Conservation (phyloP, 1,140 invertebrate genomes). For the Sarcophaga peregrina region DNA sequence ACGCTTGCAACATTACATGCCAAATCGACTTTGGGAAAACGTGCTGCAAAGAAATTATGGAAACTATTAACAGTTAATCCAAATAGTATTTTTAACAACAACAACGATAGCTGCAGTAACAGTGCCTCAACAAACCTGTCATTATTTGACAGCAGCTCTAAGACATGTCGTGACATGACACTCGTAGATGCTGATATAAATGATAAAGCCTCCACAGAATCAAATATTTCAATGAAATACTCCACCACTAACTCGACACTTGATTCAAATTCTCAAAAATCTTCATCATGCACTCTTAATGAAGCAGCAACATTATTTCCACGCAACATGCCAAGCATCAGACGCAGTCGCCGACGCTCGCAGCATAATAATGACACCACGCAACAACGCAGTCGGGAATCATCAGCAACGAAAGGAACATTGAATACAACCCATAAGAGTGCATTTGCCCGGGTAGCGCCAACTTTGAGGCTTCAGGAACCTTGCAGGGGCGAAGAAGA, state of each 20-base stretch:
- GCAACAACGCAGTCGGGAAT: constrained; percentile 32
- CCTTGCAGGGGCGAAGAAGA: constrained; percentile 26
- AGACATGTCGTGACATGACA: constrained; percentile 36
- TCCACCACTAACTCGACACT: constrained; percentile 33
- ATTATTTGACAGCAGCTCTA: constrained; percentile 1
- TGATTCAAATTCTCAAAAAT: constrained; percentile 44
- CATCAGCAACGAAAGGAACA: background rate
- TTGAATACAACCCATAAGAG: constrained; percentile 29
- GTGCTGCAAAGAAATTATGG: constrained; percentile 27
- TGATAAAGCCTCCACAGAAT: constrained; percentile 34
- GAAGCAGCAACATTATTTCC: constrained; percentile 60
- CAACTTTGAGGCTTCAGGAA: background rate
- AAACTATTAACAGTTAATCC: constrained; percentile 28
- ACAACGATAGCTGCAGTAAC: background rate
- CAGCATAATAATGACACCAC: constrained; percentile 8
- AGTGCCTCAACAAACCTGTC: background rate
- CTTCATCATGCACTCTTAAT: constrained; percentile 48
- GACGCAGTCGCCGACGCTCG: constrained; percentile 54
- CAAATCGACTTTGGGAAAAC: constrained; percentile 27
- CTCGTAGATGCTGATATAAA: constrained; percentile 14
- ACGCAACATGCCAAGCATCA: constrained; percentile 63
- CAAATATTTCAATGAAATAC: constrained; percentile 20
- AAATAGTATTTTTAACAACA: background rate
- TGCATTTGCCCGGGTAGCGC: constrained; percentile 31
- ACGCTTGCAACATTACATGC: background rate